phyloP scores from a whole-genome alignment of 2,797 vertebrate species.

The Peromyscus eremicus region DNA sequence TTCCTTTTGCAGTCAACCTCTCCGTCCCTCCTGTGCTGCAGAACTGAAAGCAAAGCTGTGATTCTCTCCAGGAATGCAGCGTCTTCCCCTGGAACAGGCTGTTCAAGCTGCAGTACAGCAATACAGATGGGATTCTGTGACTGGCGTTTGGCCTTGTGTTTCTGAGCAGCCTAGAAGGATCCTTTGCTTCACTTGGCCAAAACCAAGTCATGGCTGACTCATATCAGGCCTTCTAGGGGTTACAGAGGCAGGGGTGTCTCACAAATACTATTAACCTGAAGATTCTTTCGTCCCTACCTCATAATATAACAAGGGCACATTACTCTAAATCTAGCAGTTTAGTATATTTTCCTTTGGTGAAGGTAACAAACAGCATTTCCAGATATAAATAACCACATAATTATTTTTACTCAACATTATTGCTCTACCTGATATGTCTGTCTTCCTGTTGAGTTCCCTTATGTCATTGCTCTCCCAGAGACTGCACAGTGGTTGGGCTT shows the following conservation, averaged over 20 bases:
- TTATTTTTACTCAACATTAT: conserved; percentile 46
- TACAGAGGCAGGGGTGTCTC: neutral
- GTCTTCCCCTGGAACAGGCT: neutral
- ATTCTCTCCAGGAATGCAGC: neutral
- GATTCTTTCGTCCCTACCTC: neutral
- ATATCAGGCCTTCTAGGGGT: neutral
- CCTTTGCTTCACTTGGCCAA: neutral
- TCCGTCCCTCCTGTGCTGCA: neutral
- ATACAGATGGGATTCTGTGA: neutral
- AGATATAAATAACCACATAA: conserved; percentile 52
- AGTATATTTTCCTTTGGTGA: neutral
- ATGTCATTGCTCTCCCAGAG: neutral
- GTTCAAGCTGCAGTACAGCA: too few relatives aligned
- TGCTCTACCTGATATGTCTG: neutral
- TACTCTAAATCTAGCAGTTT: neutral
- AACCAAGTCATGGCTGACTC: neutral
- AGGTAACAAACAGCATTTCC: conserved; percentile 38
- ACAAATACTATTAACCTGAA: neutral
- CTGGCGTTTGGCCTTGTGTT: neutral
- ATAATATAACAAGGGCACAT: neutral
- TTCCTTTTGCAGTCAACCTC: neutral
- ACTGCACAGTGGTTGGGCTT: conserved; percentile 49
- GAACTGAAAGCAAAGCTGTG: neutral
- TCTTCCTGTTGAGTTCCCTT: conserved; percentile 16
- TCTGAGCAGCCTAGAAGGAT: neutral